Base-by-base conservation (phyloP, 1,140 invertebrate genomes). In the Bombus difficillimus region DNA sequence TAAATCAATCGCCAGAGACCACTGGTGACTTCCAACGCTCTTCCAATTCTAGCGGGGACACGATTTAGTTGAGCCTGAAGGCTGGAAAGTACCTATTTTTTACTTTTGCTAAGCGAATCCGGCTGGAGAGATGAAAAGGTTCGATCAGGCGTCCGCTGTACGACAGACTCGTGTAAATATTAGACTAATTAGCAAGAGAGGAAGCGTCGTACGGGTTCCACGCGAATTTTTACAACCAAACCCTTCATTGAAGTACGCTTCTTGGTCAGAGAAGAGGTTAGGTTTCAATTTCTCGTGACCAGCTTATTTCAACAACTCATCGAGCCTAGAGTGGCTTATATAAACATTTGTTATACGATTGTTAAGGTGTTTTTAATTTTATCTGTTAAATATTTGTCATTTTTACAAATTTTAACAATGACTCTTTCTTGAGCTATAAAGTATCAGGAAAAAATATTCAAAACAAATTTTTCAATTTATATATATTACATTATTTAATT, bases 111-210 rank as follows among this genome's bases (percentile, higher is more conserved):
- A 72, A 77, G 57, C 64, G 53, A 22, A 82, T 74, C 69, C 71
- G 71, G 71, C 22, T 66, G 74, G 57, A 73, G 41, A 84, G 74
- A 22, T 28, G 37, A 72, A 34, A 53, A 43, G 59, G 28, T 85
- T 47, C 53, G 57, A 64, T 39, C 37, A 66, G 28, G 62, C 74
- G 78, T 81, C 47, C 53, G 59, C 59, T 82, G 86, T 83, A 85
- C 68, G 80, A 79, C 81, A 47, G 62, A 83, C 83, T 79, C 75
- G 47, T 90, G 88, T 90, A 90, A 66, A 90, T 90, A 90, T 53
- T 90, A 90, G 88, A 88, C 76, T 90, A 90, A 90, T 90, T 90
- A 90, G 87, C n/a, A 32, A 9, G 15, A 9, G 37, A 34, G 13
- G 32, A 69, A 66, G 59, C 39, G 81, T 87, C 74, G 79, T 83